These are phyloP conservation scores for Aselliscus stoliczkanus DNA, from an alignment of 2,797 vertebrate genomes.

Conservation along the genomic window DNA sequence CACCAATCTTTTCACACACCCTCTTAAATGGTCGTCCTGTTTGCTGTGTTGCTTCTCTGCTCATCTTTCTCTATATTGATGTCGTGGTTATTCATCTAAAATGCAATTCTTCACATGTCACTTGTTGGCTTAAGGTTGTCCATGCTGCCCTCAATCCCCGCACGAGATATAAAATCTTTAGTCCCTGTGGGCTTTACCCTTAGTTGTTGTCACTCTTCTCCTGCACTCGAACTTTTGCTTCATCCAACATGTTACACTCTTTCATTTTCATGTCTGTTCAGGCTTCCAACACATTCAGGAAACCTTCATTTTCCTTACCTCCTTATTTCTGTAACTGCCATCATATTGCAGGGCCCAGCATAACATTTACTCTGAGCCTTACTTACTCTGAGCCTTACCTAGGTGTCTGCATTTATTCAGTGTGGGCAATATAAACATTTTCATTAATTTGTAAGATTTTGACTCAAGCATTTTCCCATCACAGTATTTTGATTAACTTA, in stretches of 20 bases:
- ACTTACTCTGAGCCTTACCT: background rate
- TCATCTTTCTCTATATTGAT: background rate
- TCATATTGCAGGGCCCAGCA: background rate
- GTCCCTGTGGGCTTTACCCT: background rate
- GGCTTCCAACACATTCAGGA: background rate
- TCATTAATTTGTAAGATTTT: background rate
- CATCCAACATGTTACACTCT: no score
- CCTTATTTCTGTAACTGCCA: background rate
- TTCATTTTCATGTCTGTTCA: background rate
- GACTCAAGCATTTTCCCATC: background rate
- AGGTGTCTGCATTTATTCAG: background rate
- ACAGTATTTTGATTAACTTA: background rate
- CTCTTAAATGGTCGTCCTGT: background rate
- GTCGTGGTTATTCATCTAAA: background rate
- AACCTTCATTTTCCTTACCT: no score
- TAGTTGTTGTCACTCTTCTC: background rate
- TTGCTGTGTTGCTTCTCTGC: background rate
- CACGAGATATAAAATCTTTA: background rate
- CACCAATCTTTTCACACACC: background rate
- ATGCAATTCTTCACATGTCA: background rate
- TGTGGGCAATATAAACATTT: background rate
- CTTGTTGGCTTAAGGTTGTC: background rate
- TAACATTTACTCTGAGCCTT: background rate
- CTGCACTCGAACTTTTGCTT: background rate
- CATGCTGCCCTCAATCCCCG: no score